Evolutionary conservation across 2,113 vertebrate species (phyloP).

Genomic region (Phrynosoma platyrhinos): DNA sequence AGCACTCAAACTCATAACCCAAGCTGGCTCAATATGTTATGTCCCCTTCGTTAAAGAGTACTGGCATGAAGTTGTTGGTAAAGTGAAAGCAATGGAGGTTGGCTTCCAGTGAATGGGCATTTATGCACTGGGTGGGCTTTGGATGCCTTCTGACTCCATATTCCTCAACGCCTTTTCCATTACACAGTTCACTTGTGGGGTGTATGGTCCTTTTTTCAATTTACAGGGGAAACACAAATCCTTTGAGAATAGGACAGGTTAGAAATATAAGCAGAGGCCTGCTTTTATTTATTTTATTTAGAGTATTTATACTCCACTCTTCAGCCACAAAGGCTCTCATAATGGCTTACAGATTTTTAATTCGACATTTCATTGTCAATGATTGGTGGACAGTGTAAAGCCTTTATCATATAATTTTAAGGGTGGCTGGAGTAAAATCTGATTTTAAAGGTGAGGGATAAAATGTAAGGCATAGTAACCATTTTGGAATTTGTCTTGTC

Average conservation of each 20-base stretch:
- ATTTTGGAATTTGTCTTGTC: not conserved
- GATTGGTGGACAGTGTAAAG: not conserved
- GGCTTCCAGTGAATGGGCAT: not conserved
- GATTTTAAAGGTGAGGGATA: not conserved
- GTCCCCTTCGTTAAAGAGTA: not conserved
- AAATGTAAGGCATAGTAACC: not conserved
- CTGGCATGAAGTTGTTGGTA: not conserved
- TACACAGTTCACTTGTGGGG: not conserved
- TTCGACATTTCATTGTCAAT: not conserved
- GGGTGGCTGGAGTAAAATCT: too few relatives aligned
- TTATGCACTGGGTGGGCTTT: too few relatives aligned
- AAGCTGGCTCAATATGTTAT: too few relatives aligned
- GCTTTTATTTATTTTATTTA: not conserved
- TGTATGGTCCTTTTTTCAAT: not conserved
- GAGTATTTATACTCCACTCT: too few relatives aligned
- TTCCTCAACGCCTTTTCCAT: not conserved
- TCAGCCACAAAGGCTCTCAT: too few relatives aligned
- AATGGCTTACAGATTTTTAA: too few relatives aligned
- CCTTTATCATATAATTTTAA: not conserved
- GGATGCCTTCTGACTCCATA: not conserved
- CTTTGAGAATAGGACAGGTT: not conserved
- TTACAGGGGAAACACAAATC: not conserved
- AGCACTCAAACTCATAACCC: too few relatives aligned
- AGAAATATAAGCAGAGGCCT: not conserved
- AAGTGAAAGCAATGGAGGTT: not conserved